phyloP scores from a whole-genome alignment of 2,113 vertebrate species.

The Albula goreensis region DNA sequence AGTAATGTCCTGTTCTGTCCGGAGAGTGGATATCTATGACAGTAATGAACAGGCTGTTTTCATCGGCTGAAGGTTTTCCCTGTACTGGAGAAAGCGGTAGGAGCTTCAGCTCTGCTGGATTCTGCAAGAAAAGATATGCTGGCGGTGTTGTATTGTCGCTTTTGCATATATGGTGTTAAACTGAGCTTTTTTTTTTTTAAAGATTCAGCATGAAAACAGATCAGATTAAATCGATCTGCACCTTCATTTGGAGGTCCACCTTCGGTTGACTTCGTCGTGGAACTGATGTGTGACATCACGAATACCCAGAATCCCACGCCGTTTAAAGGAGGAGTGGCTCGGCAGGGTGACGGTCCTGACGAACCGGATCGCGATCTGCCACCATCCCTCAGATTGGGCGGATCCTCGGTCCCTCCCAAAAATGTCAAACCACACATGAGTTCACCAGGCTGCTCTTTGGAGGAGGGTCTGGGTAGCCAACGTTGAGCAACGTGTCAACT shows the following conservation, averaged over 20 bases:
- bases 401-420: neutral
- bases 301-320: too few species aligned
- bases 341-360: too few species aligned
- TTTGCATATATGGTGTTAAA: slow-evolving; percentile 88
- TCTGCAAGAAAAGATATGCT: slow-evolving; percentile 79
- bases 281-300: too few species aligned
- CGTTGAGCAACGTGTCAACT: slow-evolving; percentile 91
- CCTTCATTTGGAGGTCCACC: slow-evolving; percentile 37
- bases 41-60: slow-evolving; percentile 96
- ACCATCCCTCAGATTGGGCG: neutral
- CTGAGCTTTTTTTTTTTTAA: slow-evolving; percentile 76
- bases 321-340: too few species aligned
- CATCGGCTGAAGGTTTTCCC: slow-evolving; percentile 83
- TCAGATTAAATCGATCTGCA: slow-evolving; percentile 50
- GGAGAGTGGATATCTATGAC: slow-evolving; percentile 99
- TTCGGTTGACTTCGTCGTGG: too few species aligned
- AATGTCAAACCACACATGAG: neutral
- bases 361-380: neutral
- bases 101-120: slow-evolving; percentile 82
- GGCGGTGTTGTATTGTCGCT: slow-evolving; percentile 90
- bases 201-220: slow-evolving; percentile 53
- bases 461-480: slow-evolving; percentile 66
- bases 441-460: slow-evolving; percentile 5
- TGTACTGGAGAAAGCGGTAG: slow-evolving; percentile 79
- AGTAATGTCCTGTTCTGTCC: slow-evolving; percentile 96